Evolutionary conservation across 1,140 invertebrate species (phyloP), one percentile per base, ranked within the genome.

Genomic region (Lepidotrigona ventralis): DNA sequence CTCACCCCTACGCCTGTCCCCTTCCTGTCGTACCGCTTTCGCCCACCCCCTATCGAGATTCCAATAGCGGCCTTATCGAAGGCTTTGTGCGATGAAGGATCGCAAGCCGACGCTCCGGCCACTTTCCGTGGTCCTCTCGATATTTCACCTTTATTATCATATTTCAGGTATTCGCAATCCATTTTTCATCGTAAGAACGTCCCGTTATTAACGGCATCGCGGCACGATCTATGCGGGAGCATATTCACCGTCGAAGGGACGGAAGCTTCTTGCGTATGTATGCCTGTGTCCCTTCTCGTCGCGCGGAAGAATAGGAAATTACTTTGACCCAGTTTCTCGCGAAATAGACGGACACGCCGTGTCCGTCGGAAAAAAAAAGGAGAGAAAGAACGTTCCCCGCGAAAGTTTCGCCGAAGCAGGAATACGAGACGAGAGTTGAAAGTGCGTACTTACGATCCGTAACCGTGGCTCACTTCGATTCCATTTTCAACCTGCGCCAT

Each of bases 131-230:
- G 85, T 88, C 87, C 90, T 91, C 87, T 81, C 90, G 82, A 90
- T 92, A 93, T 92, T 92, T 92, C 88, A 91, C 90, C 88, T 90
- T 91, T 92, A 93, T 93, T 93, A 93, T 92, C 91, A 92, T 92
- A 92, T 90, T 91, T 90, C 88, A 89, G 87, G 85, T 86, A 87
- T 90, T 90, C 90, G 79, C 90, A 90, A 92, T 91, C 90, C 85
- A 90, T 90, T 89, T 89, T 91, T 88, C 88, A 88, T 80, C 86
- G 23, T 78, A 75, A 86, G 79, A 80, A 78, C 84, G 66, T n/a
- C 63, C 39, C 60, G 72, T 85, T 90, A 90, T 89, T 86, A 89
- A 90, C 79, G 70, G 39, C 84, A 69, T 68, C 74, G 69, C 33
- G 81, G 54, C 23, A 69, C 71, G 58, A 71, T 72, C 79, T 68